Conservation (phyloP, 2,797 vertebrate species). For the Chrosomus eos region DNA sequence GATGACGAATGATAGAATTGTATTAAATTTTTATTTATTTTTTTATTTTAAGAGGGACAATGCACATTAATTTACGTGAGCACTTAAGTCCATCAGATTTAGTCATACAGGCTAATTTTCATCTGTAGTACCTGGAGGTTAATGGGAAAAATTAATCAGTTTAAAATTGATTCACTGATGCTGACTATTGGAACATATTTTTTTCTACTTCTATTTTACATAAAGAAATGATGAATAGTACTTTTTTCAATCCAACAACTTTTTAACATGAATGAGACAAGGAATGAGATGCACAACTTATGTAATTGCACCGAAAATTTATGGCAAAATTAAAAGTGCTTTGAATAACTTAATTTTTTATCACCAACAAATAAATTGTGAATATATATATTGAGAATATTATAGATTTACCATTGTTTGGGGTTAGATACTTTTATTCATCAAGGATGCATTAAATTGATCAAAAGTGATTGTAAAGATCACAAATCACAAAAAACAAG, state of each 20-base stretch:
- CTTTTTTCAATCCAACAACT: neutral
- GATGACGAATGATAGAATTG: neutral
- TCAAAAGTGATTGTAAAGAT: neutral
- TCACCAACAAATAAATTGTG: too few species aligned
- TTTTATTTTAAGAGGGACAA: too few species aligned
- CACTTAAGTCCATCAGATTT: too few species aligned
- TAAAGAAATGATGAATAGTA: neutral
- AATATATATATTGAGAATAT: neutral
- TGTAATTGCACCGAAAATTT: neutral
- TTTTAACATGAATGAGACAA: neutral
- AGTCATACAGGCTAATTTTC: too few species aligned
- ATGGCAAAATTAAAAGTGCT: neutral
- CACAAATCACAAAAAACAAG: neutral
- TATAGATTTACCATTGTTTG: neutral
- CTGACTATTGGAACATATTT: neutral
- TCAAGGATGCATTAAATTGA: neutral
- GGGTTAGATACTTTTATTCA: neutral
- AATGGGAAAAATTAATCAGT: neutral
- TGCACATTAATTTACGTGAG: too few species aligned
- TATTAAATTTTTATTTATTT: too few species aligned
- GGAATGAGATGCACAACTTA: neutral
- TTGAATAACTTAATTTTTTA: too few species aligned
- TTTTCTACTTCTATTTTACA: neutral
- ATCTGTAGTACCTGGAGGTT: too few species aligned
- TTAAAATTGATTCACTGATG: neutral